phyloP scores from a whole-genome alignment of 2,888 invertebrate genomes.

The Ferdinandea cuprea region DNA sequence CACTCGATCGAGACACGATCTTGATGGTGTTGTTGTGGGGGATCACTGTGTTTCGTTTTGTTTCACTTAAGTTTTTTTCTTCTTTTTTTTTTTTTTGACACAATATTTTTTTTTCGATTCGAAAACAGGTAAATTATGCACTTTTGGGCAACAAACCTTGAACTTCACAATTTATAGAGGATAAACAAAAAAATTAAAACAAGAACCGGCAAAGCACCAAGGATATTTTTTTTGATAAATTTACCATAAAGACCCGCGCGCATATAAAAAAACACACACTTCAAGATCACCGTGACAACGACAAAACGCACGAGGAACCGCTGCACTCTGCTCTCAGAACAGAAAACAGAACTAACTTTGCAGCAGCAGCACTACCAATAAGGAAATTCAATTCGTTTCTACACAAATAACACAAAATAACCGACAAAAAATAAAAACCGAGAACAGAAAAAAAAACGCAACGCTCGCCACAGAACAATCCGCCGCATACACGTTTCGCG shows the following conservation, averaged over 20 bases:
- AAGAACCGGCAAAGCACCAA: conserved; percentile 55
- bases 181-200: conserved; percentile 16
- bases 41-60: conserved; percentile 41
- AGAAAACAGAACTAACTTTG: conserved; percentile 3
- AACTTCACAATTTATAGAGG: conserved; percentile 64
- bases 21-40: conserved; percentile 55
- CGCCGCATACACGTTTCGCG: conserved; percentile 49
- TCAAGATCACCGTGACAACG: conserved; percentile 44
- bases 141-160: conserved; percentile 53
- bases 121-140: conserved; percentile 49
- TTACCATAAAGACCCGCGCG: conserved; percentile 41
- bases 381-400: conserved; percentile 70
- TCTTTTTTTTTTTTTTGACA: conserved; percentile 14
- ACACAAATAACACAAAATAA: conserved; percentile 21
- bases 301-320: conserved; percentile 60
- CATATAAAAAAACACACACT: conserved; percentile 9
- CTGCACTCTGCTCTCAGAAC: conserved; percentile 22
- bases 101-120: background rate
- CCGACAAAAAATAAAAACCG: conserved; percentile 33
- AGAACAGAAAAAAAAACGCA: conserved; percentile 10
- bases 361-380: conserved; percentile 54
- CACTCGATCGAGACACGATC: conserved; percentile 63
- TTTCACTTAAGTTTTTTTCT: conserved; percentile 23
- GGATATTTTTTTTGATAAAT: conserved; percentile 37
- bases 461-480: conserved; percentile 24